Evolutionary conservation across 2,797 vertebrate genomes (phyloP), one percentile per base, ranked within the genome.

Genomic region (Apogon hyalosoma): DNA sequence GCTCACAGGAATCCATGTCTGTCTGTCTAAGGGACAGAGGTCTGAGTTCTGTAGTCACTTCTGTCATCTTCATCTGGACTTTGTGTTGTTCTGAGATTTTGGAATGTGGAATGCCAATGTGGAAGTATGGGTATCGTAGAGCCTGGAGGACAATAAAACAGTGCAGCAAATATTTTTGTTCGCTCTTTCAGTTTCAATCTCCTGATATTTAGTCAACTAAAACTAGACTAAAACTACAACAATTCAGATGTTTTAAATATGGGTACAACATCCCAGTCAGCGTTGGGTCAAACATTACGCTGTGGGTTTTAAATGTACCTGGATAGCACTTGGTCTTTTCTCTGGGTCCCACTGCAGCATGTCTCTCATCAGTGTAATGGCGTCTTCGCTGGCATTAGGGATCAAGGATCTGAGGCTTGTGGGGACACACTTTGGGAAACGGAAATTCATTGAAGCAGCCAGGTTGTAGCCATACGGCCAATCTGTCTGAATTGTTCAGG

Each of bases 311-410:
- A 31, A 52, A 42, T 14, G 15, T 79, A 98, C 97, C 96, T 97
- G 96, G 79, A 91, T 94, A 58, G 96, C 95, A 38, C 95, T 97
- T 3, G 96, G 96, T 43, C 96, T 92, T 73, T 95, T 98, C 82
- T 96, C 95, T 0, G 97, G 97, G 83, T 97, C 95, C 97, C 97
- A 98, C 49, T 90, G 95, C 69, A 99, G 83, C 93, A 95, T 94
- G 81, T 96, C 94, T 51, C 47, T 95, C 96, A 99, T 97, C 33
- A 98, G 91, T 3, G 92, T 77, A 83, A 97, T 79, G 6, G 96
- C 96, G 57, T 95, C 95, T 0, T 80, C 90, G 74, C 96, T 98
- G 86, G 96, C 96, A 39, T 97, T 97, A 63, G 96, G 96, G 75
- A 98, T 96, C 24, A 98, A 94, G 33, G 94, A 94, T 89, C 95